Conservation (phyloP, 2,797 vertebrate genomes). For the Anolis apletophallus region DNA sequence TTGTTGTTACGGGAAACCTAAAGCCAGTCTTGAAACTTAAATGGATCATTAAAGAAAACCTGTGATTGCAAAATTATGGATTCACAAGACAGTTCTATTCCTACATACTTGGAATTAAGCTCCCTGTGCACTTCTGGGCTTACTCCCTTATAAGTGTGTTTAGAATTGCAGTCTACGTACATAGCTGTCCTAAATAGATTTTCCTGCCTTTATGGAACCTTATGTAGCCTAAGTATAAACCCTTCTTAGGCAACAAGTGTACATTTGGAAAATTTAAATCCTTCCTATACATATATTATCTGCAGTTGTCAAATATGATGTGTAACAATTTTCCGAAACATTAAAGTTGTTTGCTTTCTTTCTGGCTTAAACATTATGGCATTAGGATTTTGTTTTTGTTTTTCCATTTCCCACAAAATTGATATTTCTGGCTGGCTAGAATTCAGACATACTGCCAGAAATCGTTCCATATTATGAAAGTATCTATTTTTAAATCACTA, state of each 20-base stretch:
- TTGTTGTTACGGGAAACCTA: background rate
- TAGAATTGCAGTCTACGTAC: background rate
- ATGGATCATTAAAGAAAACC: background rate
- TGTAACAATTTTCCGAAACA: background rate
- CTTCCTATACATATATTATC: background rate
- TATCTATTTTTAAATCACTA: background rate
- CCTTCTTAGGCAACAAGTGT: background rate
- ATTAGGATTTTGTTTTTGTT: background rate
- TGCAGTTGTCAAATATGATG: background rate
- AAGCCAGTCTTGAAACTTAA: background rate
- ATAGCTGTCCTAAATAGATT: background rate
- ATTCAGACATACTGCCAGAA: background rate
- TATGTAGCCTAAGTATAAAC: background rate
- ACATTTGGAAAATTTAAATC: no score
- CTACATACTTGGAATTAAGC: background rate
- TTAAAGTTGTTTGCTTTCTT: background rate
- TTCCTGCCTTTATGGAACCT: background rate
- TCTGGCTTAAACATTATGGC: background rate
- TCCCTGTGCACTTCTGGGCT: background rate
- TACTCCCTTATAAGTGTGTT: background rate
- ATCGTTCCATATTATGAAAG: background rate
- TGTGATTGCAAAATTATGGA: background rate
- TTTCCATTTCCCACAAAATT: background rate
- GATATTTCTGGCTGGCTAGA: background rate
- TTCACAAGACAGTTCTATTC: background rate